Evolutionary conservation across 2,888 invertebrate genomes (phyloP), one percentile per base, ranked within the genome.

Genomic region (Diaperis boleti): DNA sequence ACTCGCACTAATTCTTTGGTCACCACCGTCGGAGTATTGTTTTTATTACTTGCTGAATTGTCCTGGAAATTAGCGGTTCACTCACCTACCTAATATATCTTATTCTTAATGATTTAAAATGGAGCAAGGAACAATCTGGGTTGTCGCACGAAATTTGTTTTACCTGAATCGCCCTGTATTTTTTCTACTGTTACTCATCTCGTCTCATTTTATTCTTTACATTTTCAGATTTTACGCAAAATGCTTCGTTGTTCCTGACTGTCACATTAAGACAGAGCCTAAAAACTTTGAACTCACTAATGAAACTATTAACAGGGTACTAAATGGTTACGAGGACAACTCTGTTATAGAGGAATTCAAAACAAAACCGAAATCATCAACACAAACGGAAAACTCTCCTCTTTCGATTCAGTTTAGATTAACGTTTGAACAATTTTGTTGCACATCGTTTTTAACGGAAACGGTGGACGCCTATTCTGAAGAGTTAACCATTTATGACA

Each of bases 181-280:
- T n/a, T n/a, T n/a, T n/a, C n/a, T n/a, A n/a, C n/a, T n/a, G n/a
- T 20, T 20, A 20, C 20, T 20, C 20, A 20, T 20, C 4, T 20
- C 3, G 3, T 20, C 3, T 20, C 20, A 20, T 20, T 3, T 4
- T 20, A 20, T 20, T 20, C n/a, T 26, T 5, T 26, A 26, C 10
- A 33, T 33, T 50, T 33, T 33, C 50, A 74, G 76, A 35, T 76
- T 72, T 63, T 67, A 67, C 35, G 69, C 72, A n/a, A 69, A 49
- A 22, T 69, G 64, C 64, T 61, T 68, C 8, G 33, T 62, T 11
- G 17, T 55, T 11, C 26, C 42, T 3, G 15, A 15, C n/a, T 20
- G 15, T 13, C 15, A 61, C 20, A 31, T 55, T 6, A 17, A 41
- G 2, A 47, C 41, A 6, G 17, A 35, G 15, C 54, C 56, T 8